Base-by-base conservation (phyloP, 2,797 vertebrate genomes). In the Parotocinclus haroldoi region DNA sequence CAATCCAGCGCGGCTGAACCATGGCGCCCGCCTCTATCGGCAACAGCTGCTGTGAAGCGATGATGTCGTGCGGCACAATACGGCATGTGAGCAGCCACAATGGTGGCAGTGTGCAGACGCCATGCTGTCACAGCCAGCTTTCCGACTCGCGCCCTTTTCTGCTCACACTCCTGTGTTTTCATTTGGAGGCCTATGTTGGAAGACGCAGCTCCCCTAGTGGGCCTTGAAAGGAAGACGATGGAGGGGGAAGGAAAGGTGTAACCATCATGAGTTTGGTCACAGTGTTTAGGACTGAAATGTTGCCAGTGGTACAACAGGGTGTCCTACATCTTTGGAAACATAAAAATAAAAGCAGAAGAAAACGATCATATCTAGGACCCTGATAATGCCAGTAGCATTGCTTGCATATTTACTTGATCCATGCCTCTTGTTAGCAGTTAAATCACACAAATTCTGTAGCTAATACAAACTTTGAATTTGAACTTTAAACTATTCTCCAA, bases 41-140 rank as follows among this genome's bases (percentile, higher is more conserved):
- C 84, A 87, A 85, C 85, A 83, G 88, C 86, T 89, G 88, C 86
- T 83, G 85, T 84, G 83, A 87, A 83, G 83, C 84, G 87, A 89
- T 78, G 83, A 80, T 83, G 85, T 87, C 85, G 84, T 81, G 79
- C 70, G 83, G 82, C 84, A 89, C 86, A 88, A 90, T 87, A 85
- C 85, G 79, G 81, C 65, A 57, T 80, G 85, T 88, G 84, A 88
- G 76, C 70, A 4, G 40, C 64, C 79, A 89, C 86, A 91, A 89
- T 84, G 82, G 76, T 63, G 58, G 81, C 74, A 79, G 81, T 90
- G 87, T 89, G 82, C 66, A 80, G 61, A 58, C 52, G 58, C 83
- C 81, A 87, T 89, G 87, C 82, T 84, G 85, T 88, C 87, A 87
- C 82, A 80, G 68, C 68, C 55, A 58, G 36, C 68, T 75, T 78